These are phyloP conservation scores for Larimichthys crocea DNA, from an alignment of 2,113 vertebrate genomes.

Conservation along the genomic window DNA sequence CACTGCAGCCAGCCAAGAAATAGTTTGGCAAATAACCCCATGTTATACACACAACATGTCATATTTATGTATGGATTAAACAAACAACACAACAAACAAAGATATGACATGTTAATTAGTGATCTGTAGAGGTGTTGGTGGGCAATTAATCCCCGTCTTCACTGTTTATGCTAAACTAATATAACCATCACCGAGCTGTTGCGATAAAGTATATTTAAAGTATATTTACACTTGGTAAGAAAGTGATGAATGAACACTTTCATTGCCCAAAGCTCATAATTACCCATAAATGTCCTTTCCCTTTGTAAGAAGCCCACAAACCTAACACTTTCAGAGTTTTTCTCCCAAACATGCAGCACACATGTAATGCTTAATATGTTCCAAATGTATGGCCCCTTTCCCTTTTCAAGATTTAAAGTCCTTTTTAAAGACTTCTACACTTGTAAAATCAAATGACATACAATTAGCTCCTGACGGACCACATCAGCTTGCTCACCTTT, in stretches of 20 bases:
- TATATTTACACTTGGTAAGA: background rate
- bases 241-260: background rate
- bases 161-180: background rate
- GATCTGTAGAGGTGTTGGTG: background rate
- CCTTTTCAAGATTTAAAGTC: constrained; percentile 15
- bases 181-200: background rate
- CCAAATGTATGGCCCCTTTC: constrained; percentile 42
- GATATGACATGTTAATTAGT: background rate
- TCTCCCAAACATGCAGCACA: constrained; percentile 15
- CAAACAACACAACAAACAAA: background rate
- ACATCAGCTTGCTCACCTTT: constrained; percentile 18
- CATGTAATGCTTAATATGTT: constrained; percentile 39
- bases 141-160: no score
- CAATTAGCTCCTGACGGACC: constrained; percentile 24
- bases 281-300: constrained; percentile 28
- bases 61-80: background rate
- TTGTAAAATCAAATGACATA: constrained; percentile 43
- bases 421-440: constrained; percentile 29
- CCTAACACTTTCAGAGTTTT: constrained; percentile 6
- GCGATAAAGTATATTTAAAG: background rate
- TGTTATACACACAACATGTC: background rate
- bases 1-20: background rate
- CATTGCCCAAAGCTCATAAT: constrained; percentile 22
- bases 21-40: background rate
- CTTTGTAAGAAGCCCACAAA: constrained; percentile 39